These are phyloP conservation scores for Mus spicilegus DNA, from an alignment of 2,113 vertebrate genomes.

Conservation along the genomic window DNA sequence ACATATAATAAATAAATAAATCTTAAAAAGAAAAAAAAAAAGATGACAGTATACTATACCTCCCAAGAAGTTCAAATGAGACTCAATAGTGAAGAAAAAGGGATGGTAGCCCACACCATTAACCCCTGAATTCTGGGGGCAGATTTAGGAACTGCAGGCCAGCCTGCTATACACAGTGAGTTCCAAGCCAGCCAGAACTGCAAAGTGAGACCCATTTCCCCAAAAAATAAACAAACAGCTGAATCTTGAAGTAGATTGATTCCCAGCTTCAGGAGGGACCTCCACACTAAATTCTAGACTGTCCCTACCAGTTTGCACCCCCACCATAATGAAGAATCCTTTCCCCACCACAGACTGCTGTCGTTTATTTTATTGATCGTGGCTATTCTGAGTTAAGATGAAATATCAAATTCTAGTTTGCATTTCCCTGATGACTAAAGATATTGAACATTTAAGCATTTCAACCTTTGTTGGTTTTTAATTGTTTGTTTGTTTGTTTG, in stretches of 20 bases:
- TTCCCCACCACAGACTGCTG: not conserved
- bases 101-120: not conserved
- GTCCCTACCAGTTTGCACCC: not conserved
- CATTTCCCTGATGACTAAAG: not conserved
- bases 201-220: not conserved
- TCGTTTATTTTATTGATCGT: not conserved
- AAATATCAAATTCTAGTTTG: not conserved
- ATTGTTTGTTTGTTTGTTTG: not conserved
- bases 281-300: not conserved
- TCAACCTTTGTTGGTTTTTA: not conserved
- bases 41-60: not conserved
- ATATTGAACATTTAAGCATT: not conserved
- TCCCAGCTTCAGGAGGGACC: not conserved
- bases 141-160: not conserved
- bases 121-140: not conserved
- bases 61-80: conserved; percentile 31
- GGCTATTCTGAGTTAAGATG: not conserved
- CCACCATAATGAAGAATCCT: not conserved
- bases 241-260: not conserved
- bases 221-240: not conserved
- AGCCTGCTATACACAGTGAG: not conserved
- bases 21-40: not conserved
- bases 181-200: not conserved
- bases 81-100: not conserved
- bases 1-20: too few species aligned